Conservation (phyloP, 1,140 invertebrate genomes). For the Drosophila arawakana region DNA sequence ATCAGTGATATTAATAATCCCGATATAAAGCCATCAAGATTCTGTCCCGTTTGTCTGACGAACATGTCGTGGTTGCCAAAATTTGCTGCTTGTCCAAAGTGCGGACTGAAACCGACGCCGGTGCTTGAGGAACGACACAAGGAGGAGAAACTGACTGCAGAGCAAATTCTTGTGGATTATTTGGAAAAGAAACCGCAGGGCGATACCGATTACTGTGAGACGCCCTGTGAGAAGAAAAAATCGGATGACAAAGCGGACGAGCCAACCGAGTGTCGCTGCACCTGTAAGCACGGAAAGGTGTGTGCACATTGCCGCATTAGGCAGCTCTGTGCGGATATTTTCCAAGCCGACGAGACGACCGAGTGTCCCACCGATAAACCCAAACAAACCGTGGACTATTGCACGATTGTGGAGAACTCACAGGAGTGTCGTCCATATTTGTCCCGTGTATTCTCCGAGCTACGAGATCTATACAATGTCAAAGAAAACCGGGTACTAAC, state of each 20-base stretch:
- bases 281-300: constrained; percentile 54
- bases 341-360: constrained; percentile 26
- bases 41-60: constrained; percentile 70
- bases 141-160: constrained; percentile 51
- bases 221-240: neutral
- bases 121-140: constrained; percentile 45
- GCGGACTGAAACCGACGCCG: constrained; percentile 63
- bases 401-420: constrained; percentile 43
- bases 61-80: constrained; percentile 76
- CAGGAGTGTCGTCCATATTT: constrained; percentile 66
- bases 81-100: constrained; percentile 67
- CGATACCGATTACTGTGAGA: constrained; percentile 20
- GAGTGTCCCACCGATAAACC: constrained; percentile 32
- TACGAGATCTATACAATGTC: constrained; percentile 72
- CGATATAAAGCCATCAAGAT: constrained; percentile 54
- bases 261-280: constrained; percentile 59
- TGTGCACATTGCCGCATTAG: constrained; percentile 78
- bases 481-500: constrained; percentile 48
- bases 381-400: constrained; percentile 44
- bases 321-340: constrained; percentile 66
- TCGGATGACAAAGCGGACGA: neutral
- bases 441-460: constrained; percentile 73
- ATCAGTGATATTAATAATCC: constrained; percentile 25
- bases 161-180: constrained; percentile 61
- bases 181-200: constrained; percentile 41